These are phyloP conservation scores for Protosalanx chinensis DNA, from an alignment of 2,797 vertebrate species.

Conservation along the genomic window DNA sequence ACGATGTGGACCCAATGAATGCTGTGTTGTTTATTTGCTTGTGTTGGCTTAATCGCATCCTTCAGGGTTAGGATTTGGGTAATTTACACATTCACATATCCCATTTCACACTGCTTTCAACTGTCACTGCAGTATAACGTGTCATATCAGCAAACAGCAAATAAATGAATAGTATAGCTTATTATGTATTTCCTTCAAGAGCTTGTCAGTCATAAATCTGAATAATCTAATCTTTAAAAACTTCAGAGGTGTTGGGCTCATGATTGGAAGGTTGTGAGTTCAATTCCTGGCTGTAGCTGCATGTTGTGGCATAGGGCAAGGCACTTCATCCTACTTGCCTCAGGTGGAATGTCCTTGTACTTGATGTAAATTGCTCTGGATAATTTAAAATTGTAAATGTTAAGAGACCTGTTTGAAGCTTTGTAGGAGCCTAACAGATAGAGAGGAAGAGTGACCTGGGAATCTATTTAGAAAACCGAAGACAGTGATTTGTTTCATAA, in stretches of 20 bases:
- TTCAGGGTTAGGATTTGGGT: not conserved
- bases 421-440: constrained; percentile 24
- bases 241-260: constrained; percentile 28
- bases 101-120: not conserved
- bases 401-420: constrained; percentile 17
- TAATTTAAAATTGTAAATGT: no score
- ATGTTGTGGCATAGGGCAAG: no score
- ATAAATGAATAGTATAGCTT: constrained; percentile 23
- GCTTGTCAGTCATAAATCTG: constrained; percentile 13
- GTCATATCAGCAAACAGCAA: constrained; percentile 30
- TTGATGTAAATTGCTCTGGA: no score
- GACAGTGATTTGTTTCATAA: constrained; percentile 11
- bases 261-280: no score
- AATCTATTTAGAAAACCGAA: constrained; percentile 26
- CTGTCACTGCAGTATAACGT: constrained; percentile 24
- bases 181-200: constrained; percentile 13
- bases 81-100: not conserved
- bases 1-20: not conserved
- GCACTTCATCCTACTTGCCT: no score
- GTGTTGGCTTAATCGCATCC: not conserved
- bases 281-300: no score
- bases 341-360: no score
- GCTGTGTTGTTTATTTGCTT: constrained; percentile 5
- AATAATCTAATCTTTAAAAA: constrained; percentile 25
- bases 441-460: constrained; percentile 20